Evolutionary conservation across 1,140 invertebrate species (phyloP).

Genomic region (Drosophila athabasca): DNA sequence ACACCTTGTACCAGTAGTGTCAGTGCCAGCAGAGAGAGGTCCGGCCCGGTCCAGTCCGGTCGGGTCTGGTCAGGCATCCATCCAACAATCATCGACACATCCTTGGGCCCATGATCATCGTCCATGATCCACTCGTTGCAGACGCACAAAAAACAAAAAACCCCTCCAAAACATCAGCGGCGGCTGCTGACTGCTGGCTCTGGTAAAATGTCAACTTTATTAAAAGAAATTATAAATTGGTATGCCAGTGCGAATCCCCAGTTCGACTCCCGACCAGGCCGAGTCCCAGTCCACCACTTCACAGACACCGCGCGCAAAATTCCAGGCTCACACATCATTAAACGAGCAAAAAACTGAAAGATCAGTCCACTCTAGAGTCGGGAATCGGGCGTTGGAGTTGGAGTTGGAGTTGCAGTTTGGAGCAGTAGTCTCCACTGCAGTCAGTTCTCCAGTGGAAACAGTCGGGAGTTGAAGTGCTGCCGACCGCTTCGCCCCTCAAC

Average conservation of each 20-base stretch:
- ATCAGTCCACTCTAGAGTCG: conserved; percentile 28
- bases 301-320: conserved; percentile 78
- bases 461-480: conserved; percentile 53
- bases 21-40: no score
- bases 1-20: conserved; percentile 50
- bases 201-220: conserved; percentile 79
- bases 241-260: conserved; percentile 63
- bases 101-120: conserved; percentile 29
- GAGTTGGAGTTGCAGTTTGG: background rate
- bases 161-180: conserved; percentile 9
- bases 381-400: conserved; percentile 10
- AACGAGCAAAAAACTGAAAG: conserved; percentile 64
- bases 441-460: conserved; percentile 28
- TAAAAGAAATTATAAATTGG: conserved; percentile 83
- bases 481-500: conserved; percentile 10
- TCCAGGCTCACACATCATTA: conserved; percentile 81
- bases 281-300: conserved; percentile 56
- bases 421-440: background rate
- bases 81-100: conserved; percentile 29
- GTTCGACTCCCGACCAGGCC: conserved; percentile 19
- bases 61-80: conserved; percentile 6
- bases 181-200: background rate
- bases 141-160: conserved; percentile 49
- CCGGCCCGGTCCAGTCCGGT: background rate
- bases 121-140: conserved; percentile 73